Conservation (phyloP, 2,113 vertebrate species). For the Nibea albiflora region DNA sequence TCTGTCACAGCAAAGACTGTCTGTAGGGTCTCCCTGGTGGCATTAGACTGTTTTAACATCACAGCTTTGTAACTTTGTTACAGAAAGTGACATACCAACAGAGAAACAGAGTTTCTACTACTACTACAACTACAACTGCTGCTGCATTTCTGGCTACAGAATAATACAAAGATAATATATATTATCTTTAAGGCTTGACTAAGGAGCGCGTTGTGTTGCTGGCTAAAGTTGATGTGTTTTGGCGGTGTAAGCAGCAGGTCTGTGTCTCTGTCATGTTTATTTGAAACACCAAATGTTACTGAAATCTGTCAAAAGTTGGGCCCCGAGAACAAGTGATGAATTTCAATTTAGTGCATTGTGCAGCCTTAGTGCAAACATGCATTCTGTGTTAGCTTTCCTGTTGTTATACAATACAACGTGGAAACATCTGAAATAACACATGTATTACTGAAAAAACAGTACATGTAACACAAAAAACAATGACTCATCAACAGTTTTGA, state of each 20-base stretch:
- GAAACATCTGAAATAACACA: background rate
- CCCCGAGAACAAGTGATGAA: background rate
- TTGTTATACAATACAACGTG: background rate
- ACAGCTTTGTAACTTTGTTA: constrained; percentile 58
- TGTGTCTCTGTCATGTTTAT: background rate
- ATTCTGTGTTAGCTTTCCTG: background rate
- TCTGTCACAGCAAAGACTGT: constrained; percentile 66
- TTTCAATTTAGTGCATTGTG: too few relatives aligned
- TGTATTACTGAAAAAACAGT: background rate
- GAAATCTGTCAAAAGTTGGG: background rate
- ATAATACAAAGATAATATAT: background rate
- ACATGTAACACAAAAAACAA: background rate
- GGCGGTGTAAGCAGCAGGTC: background rate
- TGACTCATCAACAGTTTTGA: background rate
- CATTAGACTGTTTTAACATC: constrained; percentile 51
- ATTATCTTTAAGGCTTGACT: background rate
- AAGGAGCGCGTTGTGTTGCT: background rate
- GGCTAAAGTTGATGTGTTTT: background rate
- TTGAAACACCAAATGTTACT: background rate
- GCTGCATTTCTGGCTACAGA: background rate
- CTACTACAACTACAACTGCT: background rate
- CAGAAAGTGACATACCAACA: constrained; percentile 34
- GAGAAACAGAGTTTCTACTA: background rate
- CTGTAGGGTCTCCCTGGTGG: constrained; percentile 68
- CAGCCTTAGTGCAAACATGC: background rate